These are phyloP conservation scores for silkworm (Bombyx mori) DNA, from an alignment of 1,140 invertebrate genomes.

Conservation along the genomic window DNA sequence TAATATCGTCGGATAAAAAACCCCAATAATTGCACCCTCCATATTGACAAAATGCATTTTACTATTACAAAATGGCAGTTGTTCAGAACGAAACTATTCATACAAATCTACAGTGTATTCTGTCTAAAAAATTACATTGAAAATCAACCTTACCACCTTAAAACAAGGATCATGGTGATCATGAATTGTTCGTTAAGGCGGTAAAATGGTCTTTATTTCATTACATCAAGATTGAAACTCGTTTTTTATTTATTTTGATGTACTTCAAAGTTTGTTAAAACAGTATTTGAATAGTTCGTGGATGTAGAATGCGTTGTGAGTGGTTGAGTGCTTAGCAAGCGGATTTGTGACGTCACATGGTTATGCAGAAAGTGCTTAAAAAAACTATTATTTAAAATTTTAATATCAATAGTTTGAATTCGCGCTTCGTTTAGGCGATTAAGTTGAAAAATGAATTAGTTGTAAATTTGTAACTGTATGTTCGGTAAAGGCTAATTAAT, in stretches of 20 bases:
- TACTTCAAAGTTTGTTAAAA: constrained; percentile 1
- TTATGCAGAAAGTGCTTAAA: constrained; percentile 17
- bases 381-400: background rate
- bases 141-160: too few relatives aligned
- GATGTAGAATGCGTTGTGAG: constrained; percentile 16
- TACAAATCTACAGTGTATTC: constrained; percentile 13
- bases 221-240: constrained; percentile 9
- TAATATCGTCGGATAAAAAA: too few relatives aligned
- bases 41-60: constrained; percentile 53
- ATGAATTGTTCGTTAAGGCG: background rate
- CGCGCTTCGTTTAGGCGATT: too few relatives aligned
- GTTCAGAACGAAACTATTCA: constrained; percentile 23
- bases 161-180: too few relatives aligned
- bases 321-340: constrained; percentile 33
- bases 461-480: too few relatives aligned
- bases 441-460: too few relatives aligned
- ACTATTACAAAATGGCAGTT: constrained; percentile 59
- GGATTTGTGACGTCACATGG: constrained; percentile 32
- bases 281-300: constrained; percentile 44
- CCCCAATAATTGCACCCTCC: constrained; percentile 19
- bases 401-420: too few relatives aligned
- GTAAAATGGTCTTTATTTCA: constrained; percentile 17
- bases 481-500: too few relatives aligned
- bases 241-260: background rate
- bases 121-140: background rate